phyloP scores from a whole-genome alignment of 2,113 vertebrate species.

The Leiothrix lutea region DNA sequence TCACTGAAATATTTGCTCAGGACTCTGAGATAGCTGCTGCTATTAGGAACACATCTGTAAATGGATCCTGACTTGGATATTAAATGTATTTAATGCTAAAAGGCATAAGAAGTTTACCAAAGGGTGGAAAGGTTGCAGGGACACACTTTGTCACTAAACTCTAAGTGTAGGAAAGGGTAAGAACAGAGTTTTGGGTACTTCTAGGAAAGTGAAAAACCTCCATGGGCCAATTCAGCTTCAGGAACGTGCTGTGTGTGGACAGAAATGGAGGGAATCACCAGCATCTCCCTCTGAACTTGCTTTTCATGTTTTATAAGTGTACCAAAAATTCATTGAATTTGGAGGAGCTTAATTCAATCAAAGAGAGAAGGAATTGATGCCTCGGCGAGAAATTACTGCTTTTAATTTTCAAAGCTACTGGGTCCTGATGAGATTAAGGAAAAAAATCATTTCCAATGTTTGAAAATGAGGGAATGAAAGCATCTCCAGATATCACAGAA shows the following conservation, averaged over 20 bases:
- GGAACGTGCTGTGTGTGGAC: not conserved
- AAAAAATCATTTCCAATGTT: not conserved
- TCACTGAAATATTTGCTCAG: not conserved
- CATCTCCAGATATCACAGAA: not conserved
- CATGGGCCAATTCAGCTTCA: not conserved
- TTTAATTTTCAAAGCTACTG: constrained; percentile 3
- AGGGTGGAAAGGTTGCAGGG: accelerated
- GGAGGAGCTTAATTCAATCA: not conserved
- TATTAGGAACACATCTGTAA: not conserved
- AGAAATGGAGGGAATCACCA: not conserved
- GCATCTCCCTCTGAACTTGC: not conserved
- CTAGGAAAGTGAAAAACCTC: not conserved
- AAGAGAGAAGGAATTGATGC: not conserved
- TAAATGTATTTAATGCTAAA: not conserved
- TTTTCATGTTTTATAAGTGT: not conserved
- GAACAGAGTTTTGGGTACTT: not conserved
- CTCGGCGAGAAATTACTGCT: not conserved
- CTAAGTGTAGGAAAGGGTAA: not conserved
- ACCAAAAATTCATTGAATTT: not conserved
- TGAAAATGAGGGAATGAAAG: constrained; percentile 20
- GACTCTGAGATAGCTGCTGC: not conserved
- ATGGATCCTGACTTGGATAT: not conserved
- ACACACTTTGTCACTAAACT: not conserved
- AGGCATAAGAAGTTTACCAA: not conserved
- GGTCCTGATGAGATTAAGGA: not conserved